Evolutionary conservation across 2,888 invertebrate genomes (phyloP).

Genomic region (Tachina lurida): DNA sequence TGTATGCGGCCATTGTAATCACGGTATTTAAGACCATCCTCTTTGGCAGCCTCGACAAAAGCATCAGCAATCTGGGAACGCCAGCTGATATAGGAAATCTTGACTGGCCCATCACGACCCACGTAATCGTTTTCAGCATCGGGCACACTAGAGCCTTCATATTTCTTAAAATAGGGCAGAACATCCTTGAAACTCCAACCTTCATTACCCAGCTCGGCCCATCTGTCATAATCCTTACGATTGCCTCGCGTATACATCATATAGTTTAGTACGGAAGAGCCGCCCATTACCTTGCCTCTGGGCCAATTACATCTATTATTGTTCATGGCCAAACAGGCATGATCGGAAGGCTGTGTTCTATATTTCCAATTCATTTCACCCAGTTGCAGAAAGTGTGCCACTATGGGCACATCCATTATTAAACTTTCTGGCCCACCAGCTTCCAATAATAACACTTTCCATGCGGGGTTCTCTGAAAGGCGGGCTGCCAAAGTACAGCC

Average conservation of each 20-base stretch:
- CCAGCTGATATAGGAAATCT: constrained; percentile 85
- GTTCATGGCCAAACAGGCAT: constrained; percentile 89
- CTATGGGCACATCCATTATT: constrained; percentile 90
- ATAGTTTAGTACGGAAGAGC: constrained; percentile 90
- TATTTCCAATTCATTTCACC: constrained; percentile 90
- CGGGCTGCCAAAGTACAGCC: constrained; percentile 90
- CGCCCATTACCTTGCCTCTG: constrained; percentile 92
- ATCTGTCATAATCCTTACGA: constrained; percentile 89
- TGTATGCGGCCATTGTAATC: constrained; percentile 88
- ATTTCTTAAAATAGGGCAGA: constrained; percentile 90
- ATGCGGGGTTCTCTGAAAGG: constrained; percentile 87
- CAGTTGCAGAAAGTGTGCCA: constrained; percentile 89
- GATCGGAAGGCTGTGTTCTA: constrained; percentile 89
- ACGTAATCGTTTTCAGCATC: constrained; percentile 83
- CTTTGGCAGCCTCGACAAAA: constrained; percentile 86
- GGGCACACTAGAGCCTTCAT: constrained; percentile 88
- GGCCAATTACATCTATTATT: constrained; percentile 91
- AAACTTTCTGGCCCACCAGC: constrained; percentile 89
- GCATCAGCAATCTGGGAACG: constrained; percentile 85
- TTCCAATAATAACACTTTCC: constrained; percentile 88
- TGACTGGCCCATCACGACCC: constrained; percentile 84
- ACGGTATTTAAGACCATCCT: constrained; percentile 86
- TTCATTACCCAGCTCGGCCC: constrained; percentile 88
- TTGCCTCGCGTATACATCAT: constrained; percentile 91
- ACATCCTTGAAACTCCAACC: constrained; percentile 90